Evolutionary conservation across 2,888 invertebrate species (phyloP).

Genomic region (Ochropleura leucogaster): DNA sequence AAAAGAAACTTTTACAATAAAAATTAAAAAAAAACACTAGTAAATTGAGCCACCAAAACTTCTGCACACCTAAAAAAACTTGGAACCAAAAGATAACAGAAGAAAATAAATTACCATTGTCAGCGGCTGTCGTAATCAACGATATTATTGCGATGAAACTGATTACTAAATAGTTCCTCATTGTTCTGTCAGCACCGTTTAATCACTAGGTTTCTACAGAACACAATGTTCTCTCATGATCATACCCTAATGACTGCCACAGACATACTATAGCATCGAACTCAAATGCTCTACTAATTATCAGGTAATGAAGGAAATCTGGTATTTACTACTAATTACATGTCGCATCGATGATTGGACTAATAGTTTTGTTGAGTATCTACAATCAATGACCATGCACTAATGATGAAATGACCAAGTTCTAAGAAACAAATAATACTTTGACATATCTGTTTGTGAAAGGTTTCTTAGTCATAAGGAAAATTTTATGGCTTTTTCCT

Average conservation of each 20-base stretch:
- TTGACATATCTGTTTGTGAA: constrained; percentile 25
- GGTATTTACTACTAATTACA: constrained; percentile 78
- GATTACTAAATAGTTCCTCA: constrained; percentile 48
- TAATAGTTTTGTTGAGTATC: constrained; percentile 69
- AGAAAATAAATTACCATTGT: constrained; percentile 55
- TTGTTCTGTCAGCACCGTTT: constrained; percentile 36
- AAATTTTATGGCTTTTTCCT: constrained; percentile 21
- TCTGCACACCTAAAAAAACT: constrained; percentile 14
- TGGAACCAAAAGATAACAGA: constrained; percentile 15
- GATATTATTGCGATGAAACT: constrained; percentile 44
- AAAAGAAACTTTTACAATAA: neutral
- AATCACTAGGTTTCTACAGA: constrained; percentile 34
- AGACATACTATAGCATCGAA: constrained; percentile 53
- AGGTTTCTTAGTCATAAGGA: constrained; percentile 28
- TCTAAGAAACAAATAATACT: constrained; percentile 49
- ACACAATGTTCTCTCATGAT: constrained; percentile 62
- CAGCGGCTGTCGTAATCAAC: constrained; percentile 30
- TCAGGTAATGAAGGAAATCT: constrained; percentile 71
- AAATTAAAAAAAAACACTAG: constrained; percentile 15
- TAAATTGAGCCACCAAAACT: constrained; percentile 18
- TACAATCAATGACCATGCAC: constrained; percentile 35
- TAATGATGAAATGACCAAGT: constrained; percentile 41
- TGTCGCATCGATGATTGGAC: constrained; percentile 68
- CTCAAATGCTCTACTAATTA: constrained; percentile 76
- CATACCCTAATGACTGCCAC: constrained; percentile 55